phyloP scores from a whole-genome alignment of 2,113 vertebrate species.

The Paracanthobrama guichenoti region DNA sequence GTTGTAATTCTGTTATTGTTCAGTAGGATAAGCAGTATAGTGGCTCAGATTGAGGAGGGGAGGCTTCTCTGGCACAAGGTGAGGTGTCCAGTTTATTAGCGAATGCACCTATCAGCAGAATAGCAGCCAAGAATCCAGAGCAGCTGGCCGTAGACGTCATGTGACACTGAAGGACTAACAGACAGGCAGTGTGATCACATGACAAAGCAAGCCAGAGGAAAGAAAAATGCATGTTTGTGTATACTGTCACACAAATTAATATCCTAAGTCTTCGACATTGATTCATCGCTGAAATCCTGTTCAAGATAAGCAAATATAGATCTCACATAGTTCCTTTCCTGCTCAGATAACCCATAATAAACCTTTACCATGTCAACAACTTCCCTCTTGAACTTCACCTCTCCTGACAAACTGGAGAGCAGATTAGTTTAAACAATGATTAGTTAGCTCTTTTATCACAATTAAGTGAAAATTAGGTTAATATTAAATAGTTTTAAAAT shows the following conservation, averaged over 20 bases:
- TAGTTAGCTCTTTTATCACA: not conserved
- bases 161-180: not conserved
- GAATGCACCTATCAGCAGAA: constrained; percentile 60
- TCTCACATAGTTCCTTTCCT: constrained; percentile 19
- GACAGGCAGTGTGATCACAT: constrained; percentile 14
- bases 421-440: not conserved
- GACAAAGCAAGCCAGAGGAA: not conserved
- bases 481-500: not conserved
- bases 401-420: not conserved
- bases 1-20: constrained; percentile 67
- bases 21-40: constrained; percentile 56
- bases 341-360: not conserved
- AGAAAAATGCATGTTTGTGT: not conserved
- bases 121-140: constrained; percentile 61
- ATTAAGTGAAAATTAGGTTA: not conserved
- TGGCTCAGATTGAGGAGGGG: not conserved
- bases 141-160: constrained; percentile 1
- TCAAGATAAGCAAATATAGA: constrained; percentile 16
- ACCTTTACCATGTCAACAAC: constrained; percentile 49
- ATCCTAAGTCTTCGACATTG: not conserved
- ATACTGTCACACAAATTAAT: not conserved
- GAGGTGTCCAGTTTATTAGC: constrained; percentile 46
- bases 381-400: constrained; percentile 44
- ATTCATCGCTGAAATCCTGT: not conserved
- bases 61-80: constrained; percentile 31